A percentile compares a stretch with the other conserved stretches of the same genome.
These are phyloP conservation scores for Vanessa cardui DNA, from an alignment of 2,888 invertebrate genomes.

Conservation along the genomic window DNA sequence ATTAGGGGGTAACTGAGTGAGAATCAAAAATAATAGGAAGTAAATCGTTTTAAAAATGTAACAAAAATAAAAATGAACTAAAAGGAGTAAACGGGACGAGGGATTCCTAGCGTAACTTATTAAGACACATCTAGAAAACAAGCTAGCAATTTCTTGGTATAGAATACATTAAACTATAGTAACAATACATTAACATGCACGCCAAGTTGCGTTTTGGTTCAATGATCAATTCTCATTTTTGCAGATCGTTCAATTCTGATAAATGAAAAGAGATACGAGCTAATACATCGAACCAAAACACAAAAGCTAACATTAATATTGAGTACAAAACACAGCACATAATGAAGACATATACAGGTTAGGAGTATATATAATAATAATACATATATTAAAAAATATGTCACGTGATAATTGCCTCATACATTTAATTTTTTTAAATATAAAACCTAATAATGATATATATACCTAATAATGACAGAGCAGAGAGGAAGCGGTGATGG, in stretches of 20 bases:
- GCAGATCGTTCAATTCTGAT: conserved; percentile 54
- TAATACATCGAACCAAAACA: conserved; percentile 79
- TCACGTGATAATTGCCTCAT: conserved; percentile 82
- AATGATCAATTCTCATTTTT: conserved; percentile 60
- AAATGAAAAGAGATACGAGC: conserved; percentile 49
- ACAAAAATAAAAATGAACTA: conserved; percentile 42
- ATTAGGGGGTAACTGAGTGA: conserved; percentile 34
- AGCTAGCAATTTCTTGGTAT: conserved; percentile 74
- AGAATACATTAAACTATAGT: conserved; percentile 75
- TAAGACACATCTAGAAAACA: conserved; percentile 79
- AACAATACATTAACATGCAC: conserved; percentile 80
- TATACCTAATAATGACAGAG: conserved; percentile 83
- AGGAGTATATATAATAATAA: conserved; percentile 70
- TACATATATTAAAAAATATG: conserved; percentile 66
- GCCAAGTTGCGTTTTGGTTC: conserved; percentile 80
- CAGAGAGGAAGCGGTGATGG: conserved; percentile 84
- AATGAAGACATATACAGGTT: conserved; percentile 79
- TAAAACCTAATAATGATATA: conserved; percentile 79
- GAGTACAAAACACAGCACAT: conserved; percentile 81
- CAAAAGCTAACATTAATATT: conserved; percentile 80
- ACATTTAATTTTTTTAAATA: conserved; percentile 69
- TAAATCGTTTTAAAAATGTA: conserved; percentile 44
- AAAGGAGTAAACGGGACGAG: conserved; percentile 65
- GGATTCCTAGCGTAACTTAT: conserved; percentile 71
- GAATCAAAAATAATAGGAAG: conserved; percentile 46